A percentile compares a stretch with the other conserved stretches of the same genome.
These are phyloP conservation scores for Macquaria australasica DNA, from an alignment of 2,113 vertebrate genomes.

Conservation along the genomic window DNA sequence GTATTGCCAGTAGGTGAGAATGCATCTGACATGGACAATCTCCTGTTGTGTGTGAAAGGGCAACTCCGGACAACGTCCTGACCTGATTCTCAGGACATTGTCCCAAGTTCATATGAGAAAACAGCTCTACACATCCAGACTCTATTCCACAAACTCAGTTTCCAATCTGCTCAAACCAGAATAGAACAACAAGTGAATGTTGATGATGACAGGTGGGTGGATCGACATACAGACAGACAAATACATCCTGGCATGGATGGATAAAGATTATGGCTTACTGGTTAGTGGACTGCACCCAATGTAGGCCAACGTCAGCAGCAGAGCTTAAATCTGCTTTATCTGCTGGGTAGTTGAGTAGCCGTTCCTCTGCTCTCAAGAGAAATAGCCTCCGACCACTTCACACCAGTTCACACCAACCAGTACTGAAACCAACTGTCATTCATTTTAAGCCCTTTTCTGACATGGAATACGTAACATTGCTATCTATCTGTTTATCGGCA, in stretches of 20 bases:
- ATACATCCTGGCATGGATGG: constrained; percentile 31
- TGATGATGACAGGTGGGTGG: background rate
- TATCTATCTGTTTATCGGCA: no score
- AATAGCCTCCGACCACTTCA: no score
- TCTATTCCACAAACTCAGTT: background rate
- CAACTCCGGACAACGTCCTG: no score
- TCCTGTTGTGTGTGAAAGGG: no score
- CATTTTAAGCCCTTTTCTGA: no score
- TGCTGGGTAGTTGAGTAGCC: constrained; percentile 8
- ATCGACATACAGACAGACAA: constrained; percentile 10
- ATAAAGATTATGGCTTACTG: constrained; percentile 55
- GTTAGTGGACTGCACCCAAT: constrained; percentile 26
- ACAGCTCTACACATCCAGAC: background rate
- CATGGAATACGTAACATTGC: no score
- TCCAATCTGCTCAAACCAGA: background rate
- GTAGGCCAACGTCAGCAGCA: constrained; percentile 56
- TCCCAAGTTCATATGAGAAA: no score
- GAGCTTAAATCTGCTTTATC: constrained; percentile 65
- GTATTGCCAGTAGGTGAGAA: no score
- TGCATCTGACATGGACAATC: no score
- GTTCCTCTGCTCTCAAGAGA: constrained; percentile 3
- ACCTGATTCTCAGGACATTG: no score
- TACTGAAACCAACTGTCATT: no score
- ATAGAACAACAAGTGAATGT: background rate
- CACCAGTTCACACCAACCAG: no score